A percentile compares a stretch with the other conserved stretches of the same genome.
These are phyloP conservation scores for Papio anubis DNA, from an alignment of 2,113 vertebrate species.

Conservation along the genomic window DNA sequence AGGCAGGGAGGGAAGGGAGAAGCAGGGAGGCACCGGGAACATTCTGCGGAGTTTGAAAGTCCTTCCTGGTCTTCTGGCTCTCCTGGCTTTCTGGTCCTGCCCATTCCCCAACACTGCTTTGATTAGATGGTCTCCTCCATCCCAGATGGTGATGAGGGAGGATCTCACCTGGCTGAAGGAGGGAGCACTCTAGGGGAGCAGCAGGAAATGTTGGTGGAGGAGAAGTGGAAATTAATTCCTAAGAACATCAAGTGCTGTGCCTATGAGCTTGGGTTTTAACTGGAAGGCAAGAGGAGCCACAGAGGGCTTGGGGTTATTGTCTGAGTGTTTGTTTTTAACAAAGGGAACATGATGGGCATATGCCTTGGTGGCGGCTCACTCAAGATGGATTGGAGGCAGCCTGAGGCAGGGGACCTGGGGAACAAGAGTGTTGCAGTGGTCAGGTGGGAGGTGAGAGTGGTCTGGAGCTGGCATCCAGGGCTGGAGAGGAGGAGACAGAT, in stretches of 20 bases:
- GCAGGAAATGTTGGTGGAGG: background rate
- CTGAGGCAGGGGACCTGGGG: no score
- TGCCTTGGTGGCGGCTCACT: background rate
- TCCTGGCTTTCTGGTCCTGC: background rate
- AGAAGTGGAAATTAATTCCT: background rate
- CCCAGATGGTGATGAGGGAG: background rate
- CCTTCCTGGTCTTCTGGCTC: background rate
- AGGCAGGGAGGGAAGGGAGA: background rate
- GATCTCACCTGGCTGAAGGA: rapidly evolving
- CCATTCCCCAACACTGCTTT: background rate
- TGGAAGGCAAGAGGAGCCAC: background rate
- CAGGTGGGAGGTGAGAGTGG: background rate
- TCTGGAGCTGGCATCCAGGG: background rate
- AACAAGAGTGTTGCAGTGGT: background rate
- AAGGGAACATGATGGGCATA: no score
- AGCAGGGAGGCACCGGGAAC: background rate
- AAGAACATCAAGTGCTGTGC: background rate
- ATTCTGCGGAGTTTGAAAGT: background rate
- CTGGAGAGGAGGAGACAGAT: background rate
- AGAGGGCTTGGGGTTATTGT: no score
- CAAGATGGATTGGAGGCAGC: background rate
- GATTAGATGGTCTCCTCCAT: no score
- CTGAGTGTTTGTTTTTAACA: background rate
- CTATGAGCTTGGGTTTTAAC: background rate
- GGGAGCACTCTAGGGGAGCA: background rate